Percentiles rank a stretch among this genome's conserved stretches.
phyloP scores from a whole-genome alignment of 1,140 invertebrate species.

The Pogonomyrmex barbatus region DNA sequence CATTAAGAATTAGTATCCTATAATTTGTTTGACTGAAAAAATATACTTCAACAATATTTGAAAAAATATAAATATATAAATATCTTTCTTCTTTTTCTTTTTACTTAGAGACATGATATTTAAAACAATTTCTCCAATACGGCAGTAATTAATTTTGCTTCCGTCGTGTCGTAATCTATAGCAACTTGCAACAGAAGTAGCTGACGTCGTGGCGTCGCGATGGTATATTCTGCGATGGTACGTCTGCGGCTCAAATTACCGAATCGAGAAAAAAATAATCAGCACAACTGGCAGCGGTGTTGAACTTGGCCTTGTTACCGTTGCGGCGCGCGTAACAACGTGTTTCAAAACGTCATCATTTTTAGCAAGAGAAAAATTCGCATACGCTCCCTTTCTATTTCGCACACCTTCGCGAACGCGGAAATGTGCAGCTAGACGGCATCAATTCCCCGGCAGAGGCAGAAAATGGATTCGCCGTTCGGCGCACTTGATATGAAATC shows the following conservation, averaged over 20 bases:
- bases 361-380: constrained; percentile 55
- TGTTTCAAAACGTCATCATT: constrained; percentile 59
- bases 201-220: background rate
- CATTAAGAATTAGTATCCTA: background rate
- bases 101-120: background rate
- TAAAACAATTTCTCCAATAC: background rate
- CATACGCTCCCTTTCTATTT: constrained; percentile 48
- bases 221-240: constrained; percentile 4
- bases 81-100: background rate
- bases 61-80: background rate
- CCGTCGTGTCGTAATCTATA: background rate
- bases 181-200: constrained; percentile 13
- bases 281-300: background rate
- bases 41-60: background rate
- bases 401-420: constrained; percentile 60
- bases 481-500: constrained; percentile 65
- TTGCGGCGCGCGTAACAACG: background rate
- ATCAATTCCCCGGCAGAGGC: constrained; percentile 55
- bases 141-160: background rate
- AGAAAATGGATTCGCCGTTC: constrained; percentile 70
- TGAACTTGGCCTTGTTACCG: constrained; percentile 66
- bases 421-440: constrained; percentile 70
- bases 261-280: constrained; percentile 37
- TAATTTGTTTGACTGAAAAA: background rate
- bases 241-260: constrained; percentile 15